Evolutionary conservation across 2,888 invertebrate species (phyloP), one percentile per base, ranked within the genome.

Genomic region (Pristionchus exspectatus): DNA sequence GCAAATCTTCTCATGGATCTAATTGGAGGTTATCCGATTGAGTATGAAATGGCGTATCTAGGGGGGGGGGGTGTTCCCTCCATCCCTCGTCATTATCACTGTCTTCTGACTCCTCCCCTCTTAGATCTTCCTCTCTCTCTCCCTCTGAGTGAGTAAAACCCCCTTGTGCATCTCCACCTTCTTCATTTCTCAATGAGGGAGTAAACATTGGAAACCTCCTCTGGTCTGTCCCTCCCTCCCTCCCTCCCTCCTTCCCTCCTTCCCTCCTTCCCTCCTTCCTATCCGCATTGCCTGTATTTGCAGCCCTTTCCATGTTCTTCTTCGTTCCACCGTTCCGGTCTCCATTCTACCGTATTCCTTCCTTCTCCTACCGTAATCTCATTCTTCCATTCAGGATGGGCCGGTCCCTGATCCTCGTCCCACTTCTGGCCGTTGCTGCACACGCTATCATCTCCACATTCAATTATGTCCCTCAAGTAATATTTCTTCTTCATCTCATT

Each of bases 381-480:
- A 2, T 33, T 59, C 18, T 59, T 44, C 59, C 24, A 4, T 21
- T 59, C 59, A 66, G 59, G 66, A 44, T 63, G 66, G 86, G 63
- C 86, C 86, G 33, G 33, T 63, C 86, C 83, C 83, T 83, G 54
- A 54, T 83, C 83, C 83, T 83, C 83, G 54, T 88, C 14, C 88
- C 44, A 30, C 63, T 88, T 5, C 59, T 88, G 88, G 33, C 27
- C 10, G 33, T 27, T 2, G 44, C 84, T 21, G 89, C 69, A 21
- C 38, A 50, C 21, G 63, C 89, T 7, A 16, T 77, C 63, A 83
- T 89, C 56, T 89, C 89, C 18, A 59, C 83, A 21, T 89, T 89
- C 84, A 89, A 89, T 74, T 89, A 89, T 89, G 89, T 89, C 24
- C 89, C 89, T 0, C 89, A 89, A 81, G 88, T 88, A 38, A 63